Percentiles rank a stretch among this genome's conserved stretches.
Conservation (phyloP, 2,888 invertebrate genomes). For the Endomychus coccineus region DNA sequence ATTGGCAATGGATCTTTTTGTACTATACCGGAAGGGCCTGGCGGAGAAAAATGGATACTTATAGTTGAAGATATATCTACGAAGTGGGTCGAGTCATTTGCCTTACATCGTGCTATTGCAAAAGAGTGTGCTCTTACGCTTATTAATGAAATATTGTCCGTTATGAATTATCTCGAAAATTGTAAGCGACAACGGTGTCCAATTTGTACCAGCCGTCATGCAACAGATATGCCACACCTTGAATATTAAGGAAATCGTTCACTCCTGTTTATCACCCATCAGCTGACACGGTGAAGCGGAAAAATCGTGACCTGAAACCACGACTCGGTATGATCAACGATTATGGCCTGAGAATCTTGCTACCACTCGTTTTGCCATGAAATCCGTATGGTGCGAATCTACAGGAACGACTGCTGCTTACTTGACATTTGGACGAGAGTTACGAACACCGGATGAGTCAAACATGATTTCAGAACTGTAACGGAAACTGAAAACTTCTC, state of each 20-base stretch:
- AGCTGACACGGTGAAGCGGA: constrained; percentile 22
- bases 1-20: constrained; percentile 28
- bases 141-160: constrained; percentile 26
- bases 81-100: constrained; percentile 27
- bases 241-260: constrained; percentile 25
- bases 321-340: too few species aligned
- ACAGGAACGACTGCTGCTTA: too few species aligned
- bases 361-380: too few species aligned
- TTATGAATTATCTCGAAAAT: too few species aligned
- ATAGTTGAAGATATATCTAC: constrained; percentile 27
- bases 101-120: constrained; percentile 21
- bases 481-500: too few species aligned
- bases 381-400: too few species aligned
- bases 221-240: constrained; percentile 30
- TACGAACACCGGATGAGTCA: too few species aligned
- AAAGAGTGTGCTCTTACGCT: constrained; percentile 24
- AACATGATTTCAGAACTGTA: too few species aligned
- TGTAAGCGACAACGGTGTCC: constrained; percentile 35
- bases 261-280: constrained; percentile 26
- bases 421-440: too few species aligned
- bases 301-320: constrained; percentile 31
- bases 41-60: constrained; percentile 22
- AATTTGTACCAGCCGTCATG: constrained; percentile 32
- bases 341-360: too few species aligned
- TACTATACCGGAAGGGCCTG: constrained; percentile 23